Conservation (phyloP, 1,140 invertebrate species). For the Phocides pigmalion region DNA sequence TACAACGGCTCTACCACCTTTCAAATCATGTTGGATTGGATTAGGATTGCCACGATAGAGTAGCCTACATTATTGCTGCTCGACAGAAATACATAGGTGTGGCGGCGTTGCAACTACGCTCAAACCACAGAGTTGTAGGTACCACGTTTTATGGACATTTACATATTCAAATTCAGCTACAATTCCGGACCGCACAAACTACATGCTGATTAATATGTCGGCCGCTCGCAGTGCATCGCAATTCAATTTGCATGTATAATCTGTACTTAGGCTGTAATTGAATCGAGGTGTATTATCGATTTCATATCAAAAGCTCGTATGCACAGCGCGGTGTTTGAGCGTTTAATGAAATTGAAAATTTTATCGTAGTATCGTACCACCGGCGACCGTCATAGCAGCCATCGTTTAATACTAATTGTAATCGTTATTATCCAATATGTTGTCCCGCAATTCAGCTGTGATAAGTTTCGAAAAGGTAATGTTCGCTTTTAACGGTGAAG, state of each 20-base stretch:
- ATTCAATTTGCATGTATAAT: slow-evolving; percentile 36
- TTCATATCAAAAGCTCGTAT: slow-evolving; percentile 31
- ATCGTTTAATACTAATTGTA: not conserved
- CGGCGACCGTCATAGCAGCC: no score
- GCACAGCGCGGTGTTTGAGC: slow-evolving; percentile 3
- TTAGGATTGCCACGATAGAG: no score
- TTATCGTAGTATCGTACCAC: not conserved
- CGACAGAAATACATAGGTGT: no score
- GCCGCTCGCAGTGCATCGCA: slow-evolving; percentile 23
- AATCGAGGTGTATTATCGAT: slow-evolving; percentile 32
- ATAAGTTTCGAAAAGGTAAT: not conserved
- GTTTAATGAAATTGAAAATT: slow-evolving; percentile 14
- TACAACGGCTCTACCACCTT: no score
- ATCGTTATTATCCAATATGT: not conserved
- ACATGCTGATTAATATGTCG: slow-evolving; percentile 32
- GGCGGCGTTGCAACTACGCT: no score
- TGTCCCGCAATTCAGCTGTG: not conserved
- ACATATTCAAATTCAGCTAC: slow-evolving; percentile 29
- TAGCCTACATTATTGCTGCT: no score
- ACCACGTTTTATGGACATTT: slow-evolving; percentile 21
- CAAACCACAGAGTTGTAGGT: no score
- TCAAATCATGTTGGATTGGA: no score
- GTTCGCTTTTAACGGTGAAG: no score
- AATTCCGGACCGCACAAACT: slow-evolving; percentile 25
- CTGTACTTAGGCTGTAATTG: slow-evolving; percentile 33